Evolutionary conservation across 2,113 vertebrate species (phyloP).

Genomic region (Aviceda subcristata): DNA sequence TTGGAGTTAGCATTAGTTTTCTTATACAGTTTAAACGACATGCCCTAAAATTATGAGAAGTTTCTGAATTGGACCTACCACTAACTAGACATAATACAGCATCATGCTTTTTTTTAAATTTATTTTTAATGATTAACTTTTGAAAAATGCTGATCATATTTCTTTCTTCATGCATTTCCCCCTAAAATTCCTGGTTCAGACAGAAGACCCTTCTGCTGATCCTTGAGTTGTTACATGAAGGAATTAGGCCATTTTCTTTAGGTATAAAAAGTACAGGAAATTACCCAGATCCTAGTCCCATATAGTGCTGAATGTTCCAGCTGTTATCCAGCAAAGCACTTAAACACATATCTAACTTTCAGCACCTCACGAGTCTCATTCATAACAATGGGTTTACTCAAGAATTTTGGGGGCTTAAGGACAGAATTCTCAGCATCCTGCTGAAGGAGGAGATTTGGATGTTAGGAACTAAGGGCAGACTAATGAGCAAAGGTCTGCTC

Average conservation of each 20-base stretch:
- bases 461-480: not conserved
- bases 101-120: rapidly evolving
- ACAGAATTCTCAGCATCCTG: not conserved
- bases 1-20: not conserved
- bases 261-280: not conserved
- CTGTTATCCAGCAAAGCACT: not conserved
- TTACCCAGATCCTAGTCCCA: not conserved
- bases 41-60: not conserved
- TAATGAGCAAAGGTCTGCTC: not conserved
- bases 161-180: not conserved
- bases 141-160: not conserved
- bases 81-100: not conserved
- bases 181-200: not conserved
- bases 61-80: not conserved
- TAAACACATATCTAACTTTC: not conserved
- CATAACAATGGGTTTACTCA: not conserved
- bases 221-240: not conserved
- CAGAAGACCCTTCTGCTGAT: not conserved
- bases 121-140: not conserved
- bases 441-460: not conserved
- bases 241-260: not conserved
- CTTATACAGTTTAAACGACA: not conserved
- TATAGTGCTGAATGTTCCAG: not conserved
- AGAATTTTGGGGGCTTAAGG: not conserved
- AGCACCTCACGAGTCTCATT: not conserved